Evolutionary conservation across 30 jellyfish, hydroid and myxozoan genomes (phyloP), one percentile per base, ranked within the genome.

Genomic region (Catostylus mosaicus): DNA sequence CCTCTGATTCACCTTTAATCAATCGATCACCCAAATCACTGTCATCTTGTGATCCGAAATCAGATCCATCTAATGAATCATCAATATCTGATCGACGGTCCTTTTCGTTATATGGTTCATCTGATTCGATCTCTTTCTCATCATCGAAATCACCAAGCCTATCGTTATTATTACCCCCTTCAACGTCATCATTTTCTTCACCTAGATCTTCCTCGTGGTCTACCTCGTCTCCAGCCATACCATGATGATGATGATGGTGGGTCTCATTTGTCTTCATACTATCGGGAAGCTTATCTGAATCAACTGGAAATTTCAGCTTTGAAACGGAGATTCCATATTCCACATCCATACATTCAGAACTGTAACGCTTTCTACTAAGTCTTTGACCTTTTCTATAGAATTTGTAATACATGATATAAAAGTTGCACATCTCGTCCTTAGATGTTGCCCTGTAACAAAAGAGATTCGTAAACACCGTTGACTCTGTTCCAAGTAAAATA

Each of bases 341-440:
- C 1, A 80, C 24, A 45, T 82, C 92, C 33, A 23, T 47, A 45
- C 92, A 82, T 5, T 82, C 92, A 22, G 73, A 52, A 0, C 86
- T n/a, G 23, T 68, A 60, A 9, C 35, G 29, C n/a, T 46, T 11
- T 19, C 14, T 11, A 4, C 14, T 9, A 18, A 6, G 33, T 26
- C 20, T 68, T 5, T 18, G 19, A 4, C 86, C 86, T 23, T 35
- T 56, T 18, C 72, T 30, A 70, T 68, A 80, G 0, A 73, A 77
- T 31, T 92, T 84, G 80, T 82, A 90, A 56, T 32, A 83, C 97
- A 90, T 90, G 80, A 90, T 43, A 90, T 90, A 90, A 65, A 75
- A 77, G 52, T 90, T 90, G 92, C 97, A 90, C 97, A 90, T 90
- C 56, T 90, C 97, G 38, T 90, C 95, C 23, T 71, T 52, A 3